These are phyloP conservation scores for Drosophila takahashii DNA, from an alignment of 1,140 invertebrate genomes.

Conservation along the genomic window DNA sequence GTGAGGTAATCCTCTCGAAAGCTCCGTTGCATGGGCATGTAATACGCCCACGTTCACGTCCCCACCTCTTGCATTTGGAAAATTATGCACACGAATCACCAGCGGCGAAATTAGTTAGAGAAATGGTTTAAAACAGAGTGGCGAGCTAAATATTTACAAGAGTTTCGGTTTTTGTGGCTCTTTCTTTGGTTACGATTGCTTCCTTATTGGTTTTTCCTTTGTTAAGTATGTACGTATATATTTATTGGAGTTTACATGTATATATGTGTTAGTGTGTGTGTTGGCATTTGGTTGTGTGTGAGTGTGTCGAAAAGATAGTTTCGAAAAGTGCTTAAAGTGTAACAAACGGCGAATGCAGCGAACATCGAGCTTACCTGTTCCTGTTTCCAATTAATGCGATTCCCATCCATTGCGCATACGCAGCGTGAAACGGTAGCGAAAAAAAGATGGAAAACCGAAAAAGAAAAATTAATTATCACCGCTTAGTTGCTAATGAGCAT, in stretches of 20 bases:
- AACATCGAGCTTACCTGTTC: slow-evolving; percentile 71
- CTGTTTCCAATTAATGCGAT: slow-evolving; percentile 52
- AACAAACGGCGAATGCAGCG: slow-evolving; percentile 67
- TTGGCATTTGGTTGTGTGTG: slow-evolving; percentile 28
- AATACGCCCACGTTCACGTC: slow-evolving; percentile 15
- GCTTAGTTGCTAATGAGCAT: slow-evolving; percentile 37
- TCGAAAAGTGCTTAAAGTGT: slow-evolving; percentile 81
- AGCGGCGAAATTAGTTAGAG: slow-evolving; percentile 52
- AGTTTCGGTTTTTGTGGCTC: slow-evolving; percentile 52
- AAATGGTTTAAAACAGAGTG: slow-evolving; percentile 39
- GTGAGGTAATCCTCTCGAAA: slow-evolving; percentile 38
- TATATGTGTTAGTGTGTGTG: slow-evolving; percentile 34
- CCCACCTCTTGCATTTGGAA: slow-evolving; percentile 31
- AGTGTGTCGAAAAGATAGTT: slow-evolving; percentile 72
- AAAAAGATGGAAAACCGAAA: slow-evolving; percentile 20
- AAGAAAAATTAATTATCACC: slow-evolving; percentile 48
- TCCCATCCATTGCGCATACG: slow-evolving; percentile 50
- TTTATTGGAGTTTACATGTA: slow-evolving; percentile 32
- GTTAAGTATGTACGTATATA: slow-evolving; percentile 38
- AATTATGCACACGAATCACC: slow-evolving; percentile 54
- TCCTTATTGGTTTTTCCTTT: slow-evolving; percentile 70
- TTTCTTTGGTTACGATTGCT: slow-evolving; percentile 56
- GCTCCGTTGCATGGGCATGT: slow-evolving; percentile 22
- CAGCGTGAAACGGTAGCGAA: slow-evolving; percentile 25
- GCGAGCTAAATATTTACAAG: slow-evolving; percentile 74